Percentiles rank a stretch among this genome's conserved stretches.
Evolutionary conservation across 2,113 vertebrate species (phyloP).

Genomic region (Cepphus grylle): DNA sequence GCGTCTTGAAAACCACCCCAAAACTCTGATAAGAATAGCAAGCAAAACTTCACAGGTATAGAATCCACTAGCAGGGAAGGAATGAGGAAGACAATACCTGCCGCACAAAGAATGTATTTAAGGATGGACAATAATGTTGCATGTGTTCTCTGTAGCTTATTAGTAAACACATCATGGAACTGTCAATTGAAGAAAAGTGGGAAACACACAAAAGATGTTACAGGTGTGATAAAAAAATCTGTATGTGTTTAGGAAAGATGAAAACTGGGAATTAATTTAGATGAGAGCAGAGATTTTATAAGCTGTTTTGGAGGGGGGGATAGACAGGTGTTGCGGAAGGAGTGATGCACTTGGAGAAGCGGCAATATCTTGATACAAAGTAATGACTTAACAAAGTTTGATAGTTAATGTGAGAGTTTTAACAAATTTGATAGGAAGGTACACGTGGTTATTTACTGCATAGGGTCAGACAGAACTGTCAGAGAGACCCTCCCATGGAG

Average conservation of each 20-base stretch:
- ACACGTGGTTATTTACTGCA: background rate
- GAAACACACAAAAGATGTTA: background rate
- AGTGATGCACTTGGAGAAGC: background rate
- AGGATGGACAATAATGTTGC: background rate
- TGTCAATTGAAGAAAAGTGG: background rate
- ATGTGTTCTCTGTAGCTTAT: background rate
- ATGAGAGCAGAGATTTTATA: background rate
- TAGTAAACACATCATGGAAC: background rate
- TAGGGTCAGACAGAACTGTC: background rate
- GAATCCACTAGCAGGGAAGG: background rate
- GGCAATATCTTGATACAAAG: background rate
- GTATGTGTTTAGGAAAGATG: background rate
- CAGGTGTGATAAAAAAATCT: background rate
- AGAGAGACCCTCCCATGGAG: background rate
- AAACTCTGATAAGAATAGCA: background rate
- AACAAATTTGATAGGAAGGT: background rate
- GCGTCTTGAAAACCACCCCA: background rate
- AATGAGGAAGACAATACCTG: background rate
- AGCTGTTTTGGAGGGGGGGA: background rate
- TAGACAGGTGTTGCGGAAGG: background rate
- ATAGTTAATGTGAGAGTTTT: background rate
- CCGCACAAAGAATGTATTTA: background rate
- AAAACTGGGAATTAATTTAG: background rate
- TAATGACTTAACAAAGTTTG: background rate
- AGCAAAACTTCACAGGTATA: background rate